These are phyloP conservation scores for Protosalanx chinensis DNA, from an alignment of 2,797 vertebrate species.

Conservation along the genomic window DNA sequence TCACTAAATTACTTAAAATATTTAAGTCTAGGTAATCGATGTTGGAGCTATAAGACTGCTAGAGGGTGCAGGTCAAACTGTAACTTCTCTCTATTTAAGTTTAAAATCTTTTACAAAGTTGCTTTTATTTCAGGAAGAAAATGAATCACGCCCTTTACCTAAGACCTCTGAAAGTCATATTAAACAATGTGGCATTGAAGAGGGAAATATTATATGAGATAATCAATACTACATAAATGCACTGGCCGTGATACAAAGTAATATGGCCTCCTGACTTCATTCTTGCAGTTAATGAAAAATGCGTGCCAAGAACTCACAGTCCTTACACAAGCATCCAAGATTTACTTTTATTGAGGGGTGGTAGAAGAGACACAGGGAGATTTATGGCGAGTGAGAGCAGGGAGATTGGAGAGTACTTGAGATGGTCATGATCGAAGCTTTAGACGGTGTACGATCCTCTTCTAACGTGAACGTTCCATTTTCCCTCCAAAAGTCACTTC, in stretches of 20 bases:
- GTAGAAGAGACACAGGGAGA: constrained; percentile 4
- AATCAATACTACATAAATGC: constrained; percentile 22
- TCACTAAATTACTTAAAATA: too few relatives aligned
- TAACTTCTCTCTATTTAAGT: too few relatives aligned
- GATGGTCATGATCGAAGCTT: constrained; percentile 10
- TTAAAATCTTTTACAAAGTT: too few relatives aligned
- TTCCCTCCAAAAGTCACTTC: constrained; percentile 25
- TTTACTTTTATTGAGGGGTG: constrained; percentile 28
- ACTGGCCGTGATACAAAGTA: constrained; percentile 26
- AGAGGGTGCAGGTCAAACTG: too few relatives aligned
- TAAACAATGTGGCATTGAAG: constrained; percentile 7
- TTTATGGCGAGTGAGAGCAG: constrained; percentile 12
- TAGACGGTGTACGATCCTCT: neutral
- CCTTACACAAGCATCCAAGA: constrained; percentile 22
- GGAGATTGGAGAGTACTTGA: constrained; percentile 17
- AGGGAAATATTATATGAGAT: constrained; percentile 18
- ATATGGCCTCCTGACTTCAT: constrained; percentile 23
- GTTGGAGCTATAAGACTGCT: too few relatives aligned
- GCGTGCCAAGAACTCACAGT: constrained; percentile 15
- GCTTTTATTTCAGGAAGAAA: neutral
- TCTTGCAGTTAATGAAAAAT: constrained; percentile 23
- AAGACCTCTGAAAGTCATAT: neutral
- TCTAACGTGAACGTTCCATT: constrained; percentile 9
- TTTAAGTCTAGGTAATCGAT: too few relatives aligned
- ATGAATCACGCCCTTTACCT: neutral